phyloP scores from a whole-genome alignment of 2,888 invertebrate species.

The Eupithecia exiguata region DNA sequence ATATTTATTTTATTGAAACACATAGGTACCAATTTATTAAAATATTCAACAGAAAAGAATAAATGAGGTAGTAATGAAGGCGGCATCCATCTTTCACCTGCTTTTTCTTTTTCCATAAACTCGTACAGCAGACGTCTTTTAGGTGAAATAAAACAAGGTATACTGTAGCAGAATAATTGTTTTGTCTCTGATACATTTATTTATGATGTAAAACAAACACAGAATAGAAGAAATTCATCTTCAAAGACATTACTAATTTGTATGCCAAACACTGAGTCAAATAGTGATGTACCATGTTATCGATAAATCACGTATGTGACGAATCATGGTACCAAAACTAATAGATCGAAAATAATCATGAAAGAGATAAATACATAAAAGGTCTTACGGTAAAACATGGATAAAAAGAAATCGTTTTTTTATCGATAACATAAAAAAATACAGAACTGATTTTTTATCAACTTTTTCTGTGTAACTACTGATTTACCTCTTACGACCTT shows the following conservation, averaged over 20 bases:
- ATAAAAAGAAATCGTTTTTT: background rate
- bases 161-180: conserved; percentile 4
- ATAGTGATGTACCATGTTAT: conserved; percentile 16
- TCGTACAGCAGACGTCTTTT: conserved; percentile 5
- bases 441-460: no score
- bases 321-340: background rate
- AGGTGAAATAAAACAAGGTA: conserved; percentile 16
- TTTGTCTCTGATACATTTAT: conserved; percentile 4
- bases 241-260: conserved; percentile 13
- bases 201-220: conserved; percentile 4
- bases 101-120: conserved; percentile 7
- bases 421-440: conserved; percentile 1
- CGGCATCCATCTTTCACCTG: conserved; percentile 1
- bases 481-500: no score
- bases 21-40: background rate
- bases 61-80: conserved; percentile 6
- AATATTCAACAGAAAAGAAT: conserved; percentile 12
- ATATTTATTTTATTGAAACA: conserved; percentile 12
- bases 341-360: background rate
- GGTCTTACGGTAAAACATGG: background rate
- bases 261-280: conserved; percentile 8
- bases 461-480: no score
- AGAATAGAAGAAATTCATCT: conserved; percentile 3
- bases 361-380: background rate
- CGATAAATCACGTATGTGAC: conserved; percentile 10